Conservation (phyloP, 2,113 vertebrate genomes). For the Opisthocomus hoazin region DNA sequence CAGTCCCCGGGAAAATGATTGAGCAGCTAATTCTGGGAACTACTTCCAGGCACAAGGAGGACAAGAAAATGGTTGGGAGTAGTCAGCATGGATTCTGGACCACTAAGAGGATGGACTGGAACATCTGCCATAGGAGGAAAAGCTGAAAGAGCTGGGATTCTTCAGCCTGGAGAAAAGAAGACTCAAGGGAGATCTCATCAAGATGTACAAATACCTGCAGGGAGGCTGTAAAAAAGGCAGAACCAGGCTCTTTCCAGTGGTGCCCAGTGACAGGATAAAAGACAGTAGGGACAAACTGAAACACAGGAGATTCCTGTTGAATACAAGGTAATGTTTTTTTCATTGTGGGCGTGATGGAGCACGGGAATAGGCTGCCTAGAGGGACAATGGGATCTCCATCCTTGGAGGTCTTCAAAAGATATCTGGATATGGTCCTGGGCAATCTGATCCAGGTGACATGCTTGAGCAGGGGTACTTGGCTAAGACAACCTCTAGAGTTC, state of each 20-base stretch:
- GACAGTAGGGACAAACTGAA: background rate
- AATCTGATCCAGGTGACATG: background rate
- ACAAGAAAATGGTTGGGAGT: background rate
- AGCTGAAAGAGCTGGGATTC: background rate
- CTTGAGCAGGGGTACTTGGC: background rate
- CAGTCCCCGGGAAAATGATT: background rate
- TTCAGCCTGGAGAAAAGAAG: background rate
- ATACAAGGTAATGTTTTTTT: background rate
- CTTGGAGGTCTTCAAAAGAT: background rate
- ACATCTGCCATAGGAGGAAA: background rate
- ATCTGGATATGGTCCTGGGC: background rate
- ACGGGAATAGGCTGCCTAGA: background rate
- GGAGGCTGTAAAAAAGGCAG: background rate
- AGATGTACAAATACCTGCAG: background rate
- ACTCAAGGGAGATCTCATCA: background rate
- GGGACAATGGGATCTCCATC: background rate
- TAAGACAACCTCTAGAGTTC: background rate
- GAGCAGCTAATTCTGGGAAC: background rate
- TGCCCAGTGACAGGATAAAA: background rate
- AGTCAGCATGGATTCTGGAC: background rate
- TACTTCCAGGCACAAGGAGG: background rate
- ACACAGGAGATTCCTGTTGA: background rate
- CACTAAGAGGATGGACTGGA: background rate
- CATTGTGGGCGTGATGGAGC: background rate
- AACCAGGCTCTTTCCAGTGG: background rate